Evolutionary conservation across 2,113 vertebrate genomes (phyloP).

Genomic region (Mirza zaza): DNA sequence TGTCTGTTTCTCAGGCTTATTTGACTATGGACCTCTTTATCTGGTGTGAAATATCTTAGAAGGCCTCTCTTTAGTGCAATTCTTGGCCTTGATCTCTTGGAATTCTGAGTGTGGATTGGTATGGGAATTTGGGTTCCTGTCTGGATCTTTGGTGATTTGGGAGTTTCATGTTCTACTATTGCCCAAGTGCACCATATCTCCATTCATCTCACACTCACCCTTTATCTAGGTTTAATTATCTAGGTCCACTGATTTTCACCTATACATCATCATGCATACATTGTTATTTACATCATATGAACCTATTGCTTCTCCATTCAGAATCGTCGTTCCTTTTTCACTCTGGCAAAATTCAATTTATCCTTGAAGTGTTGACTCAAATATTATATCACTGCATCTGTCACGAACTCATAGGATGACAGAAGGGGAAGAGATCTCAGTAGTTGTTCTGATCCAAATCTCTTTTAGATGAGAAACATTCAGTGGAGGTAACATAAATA

Average conservation of each 20-base stretch:
- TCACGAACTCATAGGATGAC: neutral
- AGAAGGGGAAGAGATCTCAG: neutral
- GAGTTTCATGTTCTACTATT: neutral
- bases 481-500: neutral
- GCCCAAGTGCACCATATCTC: neutral
- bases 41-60: neutral
- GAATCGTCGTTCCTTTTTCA: neutral
- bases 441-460: neutral
- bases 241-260: neutral
- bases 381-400: neutral
- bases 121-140: neutral
- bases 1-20: neutral
- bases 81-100: neutral
- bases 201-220: neutral
- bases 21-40: neutral
- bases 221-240: neutral
- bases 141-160: neutral
- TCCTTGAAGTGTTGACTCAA: neutral
- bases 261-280: neutral
- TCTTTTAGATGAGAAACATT: neutral
- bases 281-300: neutral
- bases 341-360: neutral
- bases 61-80: neutral
- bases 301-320: neutral
- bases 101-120: neutral